Evolutionary conservation across 2,888 invertebrate species (phyloP).

Genomic region (Standfussiana lucernea): DNA sequence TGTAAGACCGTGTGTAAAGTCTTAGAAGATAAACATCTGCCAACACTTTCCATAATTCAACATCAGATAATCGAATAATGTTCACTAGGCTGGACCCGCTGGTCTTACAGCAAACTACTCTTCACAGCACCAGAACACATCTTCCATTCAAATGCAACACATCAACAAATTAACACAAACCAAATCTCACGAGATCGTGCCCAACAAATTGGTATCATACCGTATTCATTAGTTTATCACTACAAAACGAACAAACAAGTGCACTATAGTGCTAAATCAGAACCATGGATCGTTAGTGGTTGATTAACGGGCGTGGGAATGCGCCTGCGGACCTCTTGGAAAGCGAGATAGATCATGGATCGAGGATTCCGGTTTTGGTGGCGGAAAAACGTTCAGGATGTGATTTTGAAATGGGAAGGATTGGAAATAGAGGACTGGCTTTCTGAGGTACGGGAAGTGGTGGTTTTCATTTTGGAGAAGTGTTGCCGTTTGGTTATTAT

Average conservation of each 20-base stretch:
- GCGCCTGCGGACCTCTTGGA: slow-evolving; percentile 68
- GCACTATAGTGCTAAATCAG: slow-evolving; percentile 72
- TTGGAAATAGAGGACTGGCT: not conserved
- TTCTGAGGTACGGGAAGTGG: not conserved
- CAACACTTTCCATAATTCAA: not conserved
- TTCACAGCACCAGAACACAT: slow-evolving; percentile 12
- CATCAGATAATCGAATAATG: no score
- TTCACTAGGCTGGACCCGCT: not conserved
- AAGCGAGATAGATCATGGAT: slow-evolving; percentile 61
- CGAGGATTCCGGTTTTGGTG: slow-evolving; percentile 58
- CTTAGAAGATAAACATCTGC: not conserved
- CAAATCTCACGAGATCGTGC: slow-evolving; percentile 50
- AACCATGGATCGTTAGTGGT: slow-evolving; percentile 72
- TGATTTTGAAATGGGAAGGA: slow-evolving; percentile 17
- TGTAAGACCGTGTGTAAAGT: not conserved
- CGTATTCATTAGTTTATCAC: slow-evolving; percentile 66
- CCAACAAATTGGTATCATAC: slow-evolving; percentile 51
- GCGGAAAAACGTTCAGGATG: slow-evolving; percentile 56
- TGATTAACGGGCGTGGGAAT: slow-evolving; percentile 78
- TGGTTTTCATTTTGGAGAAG: not conserved
- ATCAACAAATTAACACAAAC: slow-evolving; percentile 40
- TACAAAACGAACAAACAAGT: slow-evolving; percentile 66
- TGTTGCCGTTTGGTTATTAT: not conserved
- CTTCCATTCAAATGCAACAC: slow-evolving; percentile 5
- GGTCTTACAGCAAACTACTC: not conserved